A percentile compares a stretch with the other conserved stretches of the same genome.
Evolutionary conservation across 2,888 invertebrate species (phyloP).

Genomic region (Shargacucullia verbasci): DNA sequence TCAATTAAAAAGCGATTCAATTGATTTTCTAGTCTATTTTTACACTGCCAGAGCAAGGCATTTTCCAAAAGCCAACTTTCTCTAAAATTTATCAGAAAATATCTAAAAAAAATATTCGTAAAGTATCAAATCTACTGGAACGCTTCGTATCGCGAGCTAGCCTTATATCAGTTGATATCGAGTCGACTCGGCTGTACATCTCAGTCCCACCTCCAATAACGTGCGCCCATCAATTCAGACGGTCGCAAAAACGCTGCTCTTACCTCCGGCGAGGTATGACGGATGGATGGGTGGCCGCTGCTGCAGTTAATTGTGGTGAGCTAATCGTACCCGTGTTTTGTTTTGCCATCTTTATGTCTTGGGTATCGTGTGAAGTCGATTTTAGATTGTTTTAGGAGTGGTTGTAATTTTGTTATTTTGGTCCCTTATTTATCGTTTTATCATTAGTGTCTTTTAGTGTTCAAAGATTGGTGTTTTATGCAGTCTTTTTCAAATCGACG

Average conservation of each 20-base stretch:
- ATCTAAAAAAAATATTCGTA: no score
- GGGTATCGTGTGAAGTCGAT: not conserved
- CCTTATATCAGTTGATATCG: constrained; percentile 83
- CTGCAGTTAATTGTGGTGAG: constrained; percentile 51
- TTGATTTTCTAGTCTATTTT: no score
- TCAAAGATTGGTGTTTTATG: no score
- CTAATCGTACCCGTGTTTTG: constrained; percentile 20
- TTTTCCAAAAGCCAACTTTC: no score
- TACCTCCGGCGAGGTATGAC: constrained; percentile 66
- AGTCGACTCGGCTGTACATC: constrained; percentile 71
- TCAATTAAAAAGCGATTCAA: no score
- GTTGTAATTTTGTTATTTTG: no score
- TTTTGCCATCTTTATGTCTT: constrained; percentile 7
- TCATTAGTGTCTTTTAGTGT: no score
- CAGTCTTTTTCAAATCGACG: no score
- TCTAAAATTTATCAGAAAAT: no score
- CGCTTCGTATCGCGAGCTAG: constrained; percentile 66
- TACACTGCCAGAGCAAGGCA: no score
- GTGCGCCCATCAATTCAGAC: constrained; percentile 79
- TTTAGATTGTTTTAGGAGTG: no score
- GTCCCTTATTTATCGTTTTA: no score
- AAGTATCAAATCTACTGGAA: constrained; percentile 63
- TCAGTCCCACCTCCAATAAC: constrained; percentile 82
- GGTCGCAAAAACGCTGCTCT: constrained; percentile 63
- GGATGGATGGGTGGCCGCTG: constrained; percentile 65